Conservation (phyloP, 2,888 invertebrate species). For the Caenorhabditis panamensis region DNA sequence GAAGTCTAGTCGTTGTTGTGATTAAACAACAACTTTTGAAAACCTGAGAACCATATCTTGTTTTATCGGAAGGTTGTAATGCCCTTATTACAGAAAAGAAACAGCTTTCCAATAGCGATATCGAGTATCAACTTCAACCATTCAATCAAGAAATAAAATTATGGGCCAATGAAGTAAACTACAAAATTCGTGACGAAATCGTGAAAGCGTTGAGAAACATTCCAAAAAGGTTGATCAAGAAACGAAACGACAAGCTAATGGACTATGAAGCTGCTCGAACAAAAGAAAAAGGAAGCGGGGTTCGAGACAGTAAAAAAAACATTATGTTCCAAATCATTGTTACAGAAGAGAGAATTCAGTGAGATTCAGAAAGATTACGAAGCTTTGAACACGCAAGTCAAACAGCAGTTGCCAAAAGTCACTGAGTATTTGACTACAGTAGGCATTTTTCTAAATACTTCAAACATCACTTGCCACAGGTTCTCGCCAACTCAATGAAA, state of each 20-base stretch:
- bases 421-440: conserved; percentile 69
- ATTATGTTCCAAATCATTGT: no score
- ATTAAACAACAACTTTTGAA: background rate
- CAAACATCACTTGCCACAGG: conserved; percentile 23
- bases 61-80: background rate
- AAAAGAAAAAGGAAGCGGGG: conserved; percentile 55
- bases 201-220: conserved; percentile 69
- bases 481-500: conserved; percentile 65
- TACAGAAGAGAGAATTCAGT: conserved; percentile 49
- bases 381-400: conserved; percentile 77
- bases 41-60: no score
- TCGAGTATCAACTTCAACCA: conserved; percentile 57
- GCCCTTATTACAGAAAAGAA: conserved; percentile 53
- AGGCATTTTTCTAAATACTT: background rate
- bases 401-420: conserved; percentile 73
- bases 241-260: conserved; percentile 78
- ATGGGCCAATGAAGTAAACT: conserved; percentile 56
- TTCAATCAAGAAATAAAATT: conserved; percentile 62
- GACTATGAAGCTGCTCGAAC: conserved; percentile 76
- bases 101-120: conserved; percentile 44
- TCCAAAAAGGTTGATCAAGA: conserved; percentile 75
- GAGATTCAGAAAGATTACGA: conserved; percentile 72
- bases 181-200: conserved; percentile 68
- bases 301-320: background rate
- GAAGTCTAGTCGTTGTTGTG: background rate